Percentiles rank a stretch among this genome's conserved stretches.
These are phyloP conservation scores for Rhabdornis inornatus DNA, from an alignment of 2,113 vertebrate genomes.

Conservation along the genomic window DNA sequence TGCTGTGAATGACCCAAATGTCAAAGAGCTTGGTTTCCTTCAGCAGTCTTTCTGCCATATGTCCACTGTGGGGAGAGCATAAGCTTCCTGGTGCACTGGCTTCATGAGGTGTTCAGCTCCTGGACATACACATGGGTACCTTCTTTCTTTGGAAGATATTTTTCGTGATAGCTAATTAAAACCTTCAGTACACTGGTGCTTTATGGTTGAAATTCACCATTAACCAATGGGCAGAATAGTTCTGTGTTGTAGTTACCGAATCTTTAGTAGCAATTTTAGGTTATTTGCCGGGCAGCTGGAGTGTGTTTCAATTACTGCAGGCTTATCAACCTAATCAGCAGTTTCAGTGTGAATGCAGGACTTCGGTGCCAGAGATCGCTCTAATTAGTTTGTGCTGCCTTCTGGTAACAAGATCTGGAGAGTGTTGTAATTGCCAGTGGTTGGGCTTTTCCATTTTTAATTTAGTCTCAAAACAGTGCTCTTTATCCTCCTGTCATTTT, in stretches of 20 bases:
- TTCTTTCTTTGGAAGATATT: not conserved
- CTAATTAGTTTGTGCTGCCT: not conserved
- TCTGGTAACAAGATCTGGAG: not conserved
- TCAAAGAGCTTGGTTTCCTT: not conserved
- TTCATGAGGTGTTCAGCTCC: not conserved
- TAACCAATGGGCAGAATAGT: not conserved
- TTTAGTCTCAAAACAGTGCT: not conserved
- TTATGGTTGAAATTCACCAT: not conserved
- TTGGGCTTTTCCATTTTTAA: not conserved
- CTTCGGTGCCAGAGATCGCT: not conserved
- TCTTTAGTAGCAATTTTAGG: slow-evolving; percentile 38
- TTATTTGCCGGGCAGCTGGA: slow-evolving; percentile 66
- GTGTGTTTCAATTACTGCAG: slow-evolving; percentile 52
- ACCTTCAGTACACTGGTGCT: slow-evolving; percentile 15
- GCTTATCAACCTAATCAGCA: not conserved
- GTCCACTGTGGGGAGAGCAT: accelerated
- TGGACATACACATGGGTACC: not conserved
- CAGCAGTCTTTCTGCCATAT: not conserved
- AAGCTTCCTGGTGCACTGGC: not conserved
- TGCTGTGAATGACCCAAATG: not conserved
- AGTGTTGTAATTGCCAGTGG: not conserved
- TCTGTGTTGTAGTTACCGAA: not conserved
- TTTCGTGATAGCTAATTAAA: not conserved
- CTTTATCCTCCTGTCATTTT: not conserved
- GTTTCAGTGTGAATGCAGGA: not conserved